Base-by-base conservation (phyloP, 2,888 invertebrate species). In the Rosalia funebris region DNA sequence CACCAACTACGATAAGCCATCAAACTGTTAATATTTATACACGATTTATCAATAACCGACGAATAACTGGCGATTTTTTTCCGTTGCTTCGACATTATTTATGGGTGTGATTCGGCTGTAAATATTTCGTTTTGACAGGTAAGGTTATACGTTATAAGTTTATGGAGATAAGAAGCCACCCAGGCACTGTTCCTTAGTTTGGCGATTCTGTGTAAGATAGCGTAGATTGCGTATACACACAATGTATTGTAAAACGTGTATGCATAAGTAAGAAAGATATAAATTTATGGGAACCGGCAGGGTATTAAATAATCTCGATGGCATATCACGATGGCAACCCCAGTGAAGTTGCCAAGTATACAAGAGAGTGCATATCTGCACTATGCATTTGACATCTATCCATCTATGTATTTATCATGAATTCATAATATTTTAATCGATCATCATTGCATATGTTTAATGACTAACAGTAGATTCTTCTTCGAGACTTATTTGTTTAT, bases 31-130 rank as follows among this genome's bases (percentile, higher is more conserved):
- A 54, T 60, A 60, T 60, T 60, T 60, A 52, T 55, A 55, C 31
- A 55, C 31, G 55, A 41, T 48, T 55, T 60, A 60, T 60, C 60
- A 60, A 60, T 60, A 55, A 37, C 42, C 48, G 55, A 60, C 60
- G 55, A 60, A 60, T 60, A 60, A 60, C 47, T 37, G 32, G 45
- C 37, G 37, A 47, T 55, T 60, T 55, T 57, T 60, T 42, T 32
- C 42, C 41, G 44, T 17, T 20, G 34, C 12, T 32, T 31, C 42
- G 11, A 46, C 31, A 52, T 58, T 58, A 53, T 53, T 53, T 53
- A 53, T 17, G 41, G 7, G 37, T 20, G n/a, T 42, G 53, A 39
- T 41, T 31, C 56, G 39, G 41, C 39, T 20, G 46, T 56, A 56
- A 56, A 56, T 56, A 47, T 41, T 41, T 11, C 56, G 46, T 31